A percentile compares a stretch with the other conserved stretches of the same genome.
Conservation (phyloP, 2,888 invertebrate species). For the Morpho deidamia region DNA sequence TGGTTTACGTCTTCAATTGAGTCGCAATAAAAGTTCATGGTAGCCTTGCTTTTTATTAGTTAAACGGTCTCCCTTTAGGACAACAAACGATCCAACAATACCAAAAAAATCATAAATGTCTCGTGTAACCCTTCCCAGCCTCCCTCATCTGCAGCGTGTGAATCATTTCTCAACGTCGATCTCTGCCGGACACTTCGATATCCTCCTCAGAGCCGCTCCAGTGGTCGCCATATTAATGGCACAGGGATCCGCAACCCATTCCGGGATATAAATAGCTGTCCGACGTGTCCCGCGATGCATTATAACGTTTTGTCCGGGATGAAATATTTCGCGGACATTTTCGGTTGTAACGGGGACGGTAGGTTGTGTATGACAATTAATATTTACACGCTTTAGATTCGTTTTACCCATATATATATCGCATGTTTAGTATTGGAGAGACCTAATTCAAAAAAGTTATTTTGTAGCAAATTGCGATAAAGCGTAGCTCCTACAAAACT, state of each 20-base stretch:
- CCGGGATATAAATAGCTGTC: slow-evolving; percentile 63
- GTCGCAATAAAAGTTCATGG: too few species aligned
- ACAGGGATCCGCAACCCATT: slow-evolving; percentile 48
- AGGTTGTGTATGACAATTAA: too few species aligned
- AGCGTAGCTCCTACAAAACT: too few species aligned
- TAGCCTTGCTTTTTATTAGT: too few species aligned
- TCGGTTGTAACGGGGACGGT: too few species aligned
- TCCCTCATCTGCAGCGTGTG: slow-evolving; percentile 40
- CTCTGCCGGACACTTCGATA: slow-evolving; percentile 44
- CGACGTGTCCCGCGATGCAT: slow-evolving; percentile 66
- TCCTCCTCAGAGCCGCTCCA: slow-evolving; percentile 53
- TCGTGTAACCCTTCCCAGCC: slow-evolving; percentile 18
- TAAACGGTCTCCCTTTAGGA: too few species aligned
- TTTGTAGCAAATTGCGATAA: too few species aligned
- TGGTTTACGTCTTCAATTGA: too few species aligned
- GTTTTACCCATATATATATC: too few species aligned
- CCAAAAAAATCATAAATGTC: slow-evolving; percentile 1
- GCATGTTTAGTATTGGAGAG: too few species aligned
- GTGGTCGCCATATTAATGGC: slow-evolving; percentile 70
- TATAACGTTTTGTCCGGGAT: slow-evolving; percentile 58
- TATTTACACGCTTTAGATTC: too few species aligned
- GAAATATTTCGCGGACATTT: slow-evolving; percentile 1
- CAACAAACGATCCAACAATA: neutral
- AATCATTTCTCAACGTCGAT: slow-evolving; percentile 66
- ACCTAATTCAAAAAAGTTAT: too few species aligned